These are phyloP conservation scores for Ganaspis brasiliensis DNA, from an alignment of 2,888 invertebrate genomes.

Conservation along the genomic window DNA sequence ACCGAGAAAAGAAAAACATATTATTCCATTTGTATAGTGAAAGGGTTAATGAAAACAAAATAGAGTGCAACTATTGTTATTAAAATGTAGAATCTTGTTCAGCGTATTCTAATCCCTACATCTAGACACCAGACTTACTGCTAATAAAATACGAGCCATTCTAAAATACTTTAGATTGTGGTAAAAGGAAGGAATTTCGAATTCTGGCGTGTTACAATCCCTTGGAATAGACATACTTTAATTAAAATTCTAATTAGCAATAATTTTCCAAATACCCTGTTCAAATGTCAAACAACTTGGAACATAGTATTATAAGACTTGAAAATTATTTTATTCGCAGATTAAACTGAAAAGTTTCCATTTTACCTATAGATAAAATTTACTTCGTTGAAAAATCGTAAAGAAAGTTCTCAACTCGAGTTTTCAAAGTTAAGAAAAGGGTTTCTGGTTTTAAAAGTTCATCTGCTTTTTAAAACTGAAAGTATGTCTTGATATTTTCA, in stretches of 20 bases:
- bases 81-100: not conserved
- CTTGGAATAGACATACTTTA: not conserved
- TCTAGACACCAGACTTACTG: not conserved
- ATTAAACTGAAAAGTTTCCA: constrained; percentile 4
- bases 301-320: too few relatives aligned
- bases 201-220: too few relatives aligned
- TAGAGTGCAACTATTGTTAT: constrained; percentile 11
- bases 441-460: constrained; percentile 27
- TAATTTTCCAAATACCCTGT: too few relatives aligned
- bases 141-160: not conserved
- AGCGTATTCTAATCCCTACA: not conserved
- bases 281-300: too few relatives aligned
- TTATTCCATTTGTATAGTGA: not conserved
- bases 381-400: not conserved
- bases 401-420: constrained; percentile 1
- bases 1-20: too few relatives aligned
- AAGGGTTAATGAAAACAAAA: not conserved
- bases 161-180: not conserved
- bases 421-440: constrained; percentile 6
- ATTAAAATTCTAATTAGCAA: not conserved
- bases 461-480: not conserved
- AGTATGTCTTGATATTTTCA: not conserved
- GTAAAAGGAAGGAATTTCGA: too few relatives aligned
- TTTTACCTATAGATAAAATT: not conserved
- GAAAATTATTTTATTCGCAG: too few relatives aligned